These are phyloP conservation scores for Leptocoma aspasia DNA, from an alignment of 2,113 vertebrate genomes.

Conservation along the genomic window DNA sequence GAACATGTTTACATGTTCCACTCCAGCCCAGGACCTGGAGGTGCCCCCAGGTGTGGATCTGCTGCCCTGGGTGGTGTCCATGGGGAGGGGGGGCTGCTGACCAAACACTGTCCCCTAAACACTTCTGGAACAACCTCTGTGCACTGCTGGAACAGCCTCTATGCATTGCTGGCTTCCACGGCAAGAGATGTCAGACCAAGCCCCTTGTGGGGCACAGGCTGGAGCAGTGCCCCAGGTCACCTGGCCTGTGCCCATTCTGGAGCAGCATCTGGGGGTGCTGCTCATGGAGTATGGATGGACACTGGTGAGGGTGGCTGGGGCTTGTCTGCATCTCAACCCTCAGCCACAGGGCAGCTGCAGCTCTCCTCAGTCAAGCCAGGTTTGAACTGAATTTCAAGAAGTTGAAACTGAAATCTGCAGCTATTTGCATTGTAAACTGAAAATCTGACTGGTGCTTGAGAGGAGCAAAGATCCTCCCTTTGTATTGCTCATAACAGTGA, in stretches of 20 bases:
- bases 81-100: background rate
- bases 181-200: background rate
- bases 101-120: background rate
- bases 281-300: background rate
- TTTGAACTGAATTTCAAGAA: background rate
- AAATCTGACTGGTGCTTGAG: background rate
- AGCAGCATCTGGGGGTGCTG: conserved; percentile 9
- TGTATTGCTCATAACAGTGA: background rate
- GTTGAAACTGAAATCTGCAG: background rate
- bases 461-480: background rate
- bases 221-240: background rate
- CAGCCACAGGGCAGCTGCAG: background rate
- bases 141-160: background rate
- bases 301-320: background rate
- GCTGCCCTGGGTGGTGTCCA: background rate
- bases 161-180: background rate
- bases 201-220: background rate
- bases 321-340: background rate
- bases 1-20: background rate
- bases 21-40: background rate
- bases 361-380: background rate
- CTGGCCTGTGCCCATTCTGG: background rate
- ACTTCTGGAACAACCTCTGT: background rate
- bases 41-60: background rate
- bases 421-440: background rate